phyloP scores from a whole-genome alignment of 2,888 invertebrate species.

The Hirtodrosophila confusa region DNA sequence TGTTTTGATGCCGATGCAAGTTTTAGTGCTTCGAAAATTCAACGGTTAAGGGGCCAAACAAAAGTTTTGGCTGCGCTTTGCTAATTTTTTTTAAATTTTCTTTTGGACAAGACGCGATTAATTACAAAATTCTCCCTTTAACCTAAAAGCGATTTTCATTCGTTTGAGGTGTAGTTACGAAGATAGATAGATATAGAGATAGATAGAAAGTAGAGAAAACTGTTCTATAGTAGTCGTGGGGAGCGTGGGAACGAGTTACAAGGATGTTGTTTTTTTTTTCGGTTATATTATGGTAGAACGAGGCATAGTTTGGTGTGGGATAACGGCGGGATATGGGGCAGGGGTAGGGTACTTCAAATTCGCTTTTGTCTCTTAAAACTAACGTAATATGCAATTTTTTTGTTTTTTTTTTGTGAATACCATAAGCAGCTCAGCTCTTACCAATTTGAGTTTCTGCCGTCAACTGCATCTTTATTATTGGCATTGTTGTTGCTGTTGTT shows the following conservation, averaged over 20 bases:
- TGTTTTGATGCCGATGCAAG: constrained; percentile 62
- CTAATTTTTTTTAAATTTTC: constrained; percentile 30
- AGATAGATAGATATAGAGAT: constrained; percentile 46
- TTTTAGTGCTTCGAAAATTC: constrained; percentile 79
- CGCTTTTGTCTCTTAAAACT: constrained; percentile 77
- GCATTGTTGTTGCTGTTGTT: constrained; percentile 45
- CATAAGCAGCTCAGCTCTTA: constrained; percentile 78
- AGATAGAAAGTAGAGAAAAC: constrained; percentile 62
- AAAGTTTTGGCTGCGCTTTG: constrained; percentile 50
- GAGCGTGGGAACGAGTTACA: constrained; percentile 63
- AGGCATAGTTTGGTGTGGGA: constrained; percentile 55
- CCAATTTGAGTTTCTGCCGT: constrained; percentile 82
- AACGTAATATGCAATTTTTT: constrained; percentile 56
- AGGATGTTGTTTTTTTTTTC: constrained; percentile 54
- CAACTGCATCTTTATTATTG: constrained; percentile 60
- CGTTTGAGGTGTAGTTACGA: constrained; percentile 66
- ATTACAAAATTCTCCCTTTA: constrained; percentile 84
- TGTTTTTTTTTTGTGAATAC: constrained; percentile 35
- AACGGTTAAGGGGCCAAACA: constrained; percentile 63
- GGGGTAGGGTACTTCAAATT: constrained; percentile 65
- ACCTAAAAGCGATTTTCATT: constrained; percentile 81
- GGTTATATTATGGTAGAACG: constrained; percentile 48
- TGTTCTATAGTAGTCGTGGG: constrained; percentile 64
- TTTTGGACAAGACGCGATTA: constrained; percentile 62
- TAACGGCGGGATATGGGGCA: constrained; percentile 48